Evolutionary conservation across 2,797 vertebrate genomes (phyloP).

Genomic region (Nothura maculosa): DNA sequence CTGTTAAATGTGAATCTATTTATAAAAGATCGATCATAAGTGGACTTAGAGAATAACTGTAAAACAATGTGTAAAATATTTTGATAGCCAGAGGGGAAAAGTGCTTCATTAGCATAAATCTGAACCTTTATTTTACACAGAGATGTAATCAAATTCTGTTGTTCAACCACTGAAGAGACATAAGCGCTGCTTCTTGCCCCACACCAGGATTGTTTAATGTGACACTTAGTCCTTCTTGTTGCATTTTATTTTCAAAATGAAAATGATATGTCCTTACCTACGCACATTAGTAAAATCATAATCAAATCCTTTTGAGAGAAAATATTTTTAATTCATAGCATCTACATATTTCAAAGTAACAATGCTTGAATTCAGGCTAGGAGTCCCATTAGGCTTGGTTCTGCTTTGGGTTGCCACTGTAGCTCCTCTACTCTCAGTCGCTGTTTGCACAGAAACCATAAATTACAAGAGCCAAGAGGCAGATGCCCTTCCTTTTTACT

Average conservation of each 20-base stretch:
- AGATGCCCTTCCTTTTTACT: neutral
- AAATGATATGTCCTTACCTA: neutral
- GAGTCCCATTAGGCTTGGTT: neutral
- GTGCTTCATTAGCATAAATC: neutral
- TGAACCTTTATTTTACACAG: neutral
- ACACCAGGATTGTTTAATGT: neutral
- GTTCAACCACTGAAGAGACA: neutral
- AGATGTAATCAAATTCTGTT: neutral
- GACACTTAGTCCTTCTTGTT: neutral
- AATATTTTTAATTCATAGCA: neutral
- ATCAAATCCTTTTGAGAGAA: neutral
- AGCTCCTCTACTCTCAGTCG: neutral
- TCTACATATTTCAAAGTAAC: neutral
- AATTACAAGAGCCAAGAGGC: neutral
- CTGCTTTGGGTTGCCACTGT: too few relatives aligned
- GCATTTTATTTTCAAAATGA: neutral
- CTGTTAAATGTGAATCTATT: neutral
- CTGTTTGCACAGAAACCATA: neutral
- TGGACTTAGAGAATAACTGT: constrained; percentile 13
- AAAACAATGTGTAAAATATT: neutral
- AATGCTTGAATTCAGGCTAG: constrained; percentile 2
- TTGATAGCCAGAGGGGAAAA: neutral
- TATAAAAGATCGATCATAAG: constrained; percentile 30
- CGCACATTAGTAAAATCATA: neutral
- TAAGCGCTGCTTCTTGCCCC: neutral